These are phyloP conservation scores for Opisthocomus hoazin DNA, from an alignment of 2,113 vertebrate genomes.

Conservation along the genomic window DNA sequence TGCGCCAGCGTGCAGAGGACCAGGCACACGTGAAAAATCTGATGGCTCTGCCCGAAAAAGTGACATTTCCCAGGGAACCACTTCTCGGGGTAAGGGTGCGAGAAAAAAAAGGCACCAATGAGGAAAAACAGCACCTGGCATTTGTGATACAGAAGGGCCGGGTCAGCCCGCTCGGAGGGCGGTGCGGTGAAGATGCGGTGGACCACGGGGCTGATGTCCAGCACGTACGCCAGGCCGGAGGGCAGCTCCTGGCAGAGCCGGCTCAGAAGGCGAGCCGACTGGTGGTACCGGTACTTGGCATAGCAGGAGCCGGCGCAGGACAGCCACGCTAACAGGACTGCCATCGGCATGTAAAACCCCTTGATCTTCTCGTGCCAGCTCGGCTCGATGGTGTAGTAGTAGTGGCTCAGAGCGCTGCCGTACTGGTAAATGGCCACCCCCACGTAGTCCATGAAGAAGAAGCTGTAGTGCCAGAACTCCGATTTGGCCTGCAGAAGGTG, in stretches of 20 bases:
- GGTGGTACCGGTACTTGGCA: constrained; percentile 79
- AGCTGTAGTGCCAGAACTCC: constrained; percentile 91
- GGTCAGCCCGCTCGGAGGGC: constrained; percentile 54
- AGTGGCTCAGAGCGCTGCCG: constrained; percentile 86
- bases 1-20: constrained; percentile 90
- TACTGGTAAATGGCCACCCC: constrained; percentile 93
- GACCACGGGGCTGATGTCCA: constrained; percentile 92
- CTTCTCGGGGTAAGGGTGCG: constrained; percentile 87
- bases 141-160: constrained; percentile 82
- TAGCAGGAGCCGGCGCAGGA: constrained; percentile 93
- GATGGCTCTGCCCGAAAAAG: constrained; percentile 91
- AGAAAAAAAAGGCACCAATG: constrained; percentile 88
- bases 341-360: constrained; percentile 78
- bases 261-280: constrained; percentile 69
- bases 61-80: constrained; percentile 89
- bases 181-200: constrained; percentile 82
- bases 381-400: constrained; percentile 88
- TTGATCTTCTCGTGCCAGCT: constrained; percentile 79
- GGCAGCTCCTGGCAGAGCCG: constrained; percentile 91
- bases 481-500: constrained; percentile 94
- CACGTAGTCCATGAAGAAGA: constrained; percentile 96
- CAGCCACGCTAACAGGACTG: constrained; percentile 87
- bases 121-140: constrained; percentile 92
- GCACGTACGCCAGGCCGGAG: constrained; percentile 83
- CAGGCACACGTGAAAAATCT: constrained; percentile 91